Base-by-base conservation (phyloP, 2,113 vertebrate genomes). In the Alligator sinensis region DNA sequence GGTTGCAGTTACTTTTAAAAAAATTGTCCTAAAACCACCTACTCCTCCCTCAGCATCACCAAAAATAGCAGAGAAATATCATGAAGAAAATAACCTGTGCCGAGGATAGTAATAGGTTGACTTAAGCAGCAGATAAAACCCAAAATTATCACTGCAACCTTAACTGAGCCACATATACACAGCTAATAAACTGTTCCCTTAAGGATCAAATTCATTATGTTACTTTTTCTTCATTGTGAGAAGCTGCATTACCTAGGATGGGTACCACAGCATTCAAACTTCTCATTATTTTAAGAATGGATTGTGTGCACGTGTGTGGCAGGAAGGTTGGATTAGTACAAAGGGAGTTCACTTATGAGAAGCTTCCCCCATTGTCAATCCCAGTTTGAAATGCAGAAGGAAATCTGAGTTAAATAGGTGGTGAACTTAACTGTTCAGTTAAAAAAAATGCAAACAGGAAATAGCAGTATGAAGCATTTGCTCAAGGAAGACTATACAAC, bases 381-480 rank as follows among this genome's bases (percentile, higher is more conserved):
- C 66, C 91, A 61, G 55, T 70, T 79, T 14, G 7, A 4, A n/a
- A 74, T 81, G 60, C 84, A 70, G 59, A 30, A 86, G 81, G 87
- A 91, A 76, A 76, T 70, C 5, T 38, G 34, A 18, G 18, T 76
- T 90, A 66, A 84, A 81, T 72, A 90, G 77, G 7, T 25, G 17
- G 38, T 1, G 1, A 24, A 17, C 5, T 28, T 38, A n/a, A 38
- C 3, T 0, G 0, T 1, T 54, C 0, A 0, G 55, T 28, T 18
- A 78, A 83, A 54, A 5, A 2, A 9, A 19, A 24, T 16, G 10
- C 38, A 27, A 6, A 0, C 9, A 28, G 62, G 22, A 28, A 72
- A n/a, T 81, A 12, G 28, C 12, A 5, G 22, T 28, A n/a, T n/a
- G 4, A 7, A 11, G 21, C 81, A 25, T 62, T 24, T 15, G 24